phyloP scores from a whole-genome alignment of 2,113 vertebrate genomes.

The Malaclemys terrapin region DNA sequence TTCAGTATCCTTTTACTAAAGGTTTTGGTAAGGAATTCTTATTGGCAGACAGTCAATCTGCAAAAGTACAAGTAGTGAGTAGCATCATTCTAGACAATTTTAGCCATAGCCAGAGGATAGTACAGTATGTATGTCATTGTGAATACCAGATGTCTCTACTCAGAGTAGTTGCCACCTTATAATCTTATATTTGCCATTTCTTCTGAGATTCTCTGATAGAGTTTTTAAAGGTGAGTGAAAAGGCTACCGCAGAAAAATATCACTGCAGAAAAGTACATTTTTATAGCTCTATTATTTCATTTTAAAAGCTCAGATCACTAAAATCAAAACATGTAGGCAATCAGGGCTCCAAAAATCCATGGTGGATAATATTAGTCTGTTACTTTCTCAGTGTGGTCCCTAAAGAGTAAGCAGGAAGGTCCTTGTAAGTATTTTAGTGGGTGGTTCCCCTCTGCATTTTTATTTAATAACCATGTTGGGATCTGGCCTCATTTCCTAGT shows the following conservation, averaged over 20 bases:
- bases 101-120: background rate
- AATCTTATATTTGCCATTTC: background rate
- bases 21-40: background rate
- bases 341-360: background rate
- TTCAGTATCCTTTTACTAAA: background rate
- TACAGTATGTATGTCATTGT: background rate
- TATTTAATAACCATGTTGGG: background rate
- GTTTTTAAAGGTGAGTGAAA: background rate
- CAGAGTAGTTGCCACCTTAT: background rate
- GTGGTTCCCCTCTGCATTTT: background rate
- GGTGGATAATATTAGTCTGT: background rate
- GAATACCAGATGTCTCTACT: background rate
- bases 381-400: background rate
- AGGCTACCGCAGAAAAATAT: background rate
- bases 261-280: background rate
- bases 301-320: background rate
- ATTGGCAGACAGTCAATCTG: no score
- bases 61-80: background rate
- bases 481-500: background rate
- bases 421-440: background rate
- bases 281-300: background rate
- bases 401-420: background rate
- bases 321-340: background rate
- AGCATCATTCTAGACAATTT: background rate
- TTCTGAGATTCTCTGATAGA: background rate